Evolutionary conservation across 2,113 vertebrate genomes (phyloP).

Genomic region (Peucedramus taeniatus): DNA sequence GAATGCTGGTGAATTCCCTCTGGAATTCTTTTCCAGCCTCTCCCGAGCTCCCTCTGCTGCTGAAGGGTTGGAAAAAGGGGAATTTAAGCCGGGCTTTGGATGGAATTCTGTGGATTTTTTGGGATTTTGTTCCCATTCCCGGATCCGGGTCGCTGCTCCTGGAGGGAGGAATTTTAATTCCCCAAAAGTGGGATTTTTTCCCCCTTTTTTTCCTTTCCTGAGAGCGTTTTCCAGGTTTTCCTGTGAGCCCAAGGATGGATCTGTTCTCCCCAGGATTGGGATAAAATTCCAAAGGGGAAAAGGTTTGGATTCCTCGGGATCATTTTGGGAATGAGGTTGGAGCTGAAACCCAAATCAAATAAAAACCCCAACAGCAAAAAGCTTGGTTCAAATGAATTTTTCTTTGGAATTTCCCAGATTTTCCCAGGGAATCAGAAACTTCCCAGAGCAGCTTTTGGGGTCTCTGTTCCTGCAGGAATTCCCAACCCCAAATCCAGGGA

Average conservation of each 20-base stretch:
- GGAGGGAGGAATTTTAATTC: neutral
- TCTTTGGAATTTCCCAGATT: neutral
- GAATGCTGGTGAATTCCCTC: neutral
- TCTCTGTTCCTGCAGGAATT: neutral
- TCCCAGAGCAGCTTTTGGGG: neutral
- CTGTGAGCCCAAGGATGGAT: neutral
- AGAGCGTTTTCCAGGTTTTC: neutral
- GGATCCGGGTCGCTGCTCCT: neutral
- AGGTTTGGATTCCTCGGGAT: neutral
- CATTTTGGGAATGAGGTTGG: neutral
- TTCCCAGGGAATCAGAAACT: neutral
- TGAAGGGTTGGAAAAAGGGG: neutral
- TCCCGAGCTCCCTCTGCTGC: neutral
- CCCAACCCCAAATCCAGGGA: neutral
- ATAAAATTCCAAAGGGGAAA: neutral
- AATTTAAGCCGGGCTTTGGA: neutral
- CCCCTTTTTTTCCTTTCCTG: neutral
- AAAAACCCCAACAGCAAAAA: neutral
- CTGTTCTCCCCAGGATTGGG: neutral
- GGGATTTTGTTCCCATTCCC: neutral
- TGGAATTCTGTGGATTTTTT: neutral
- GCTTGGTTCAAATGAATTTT: neutral
- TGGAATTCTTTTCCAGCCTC: neutral
- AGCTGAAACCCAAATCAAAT: neutral
- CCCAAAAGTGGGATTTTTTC: neutral